A percentile compares a stretch with the other conserved stretches of the same genome.
Conservation (phyloP, 2,888 invertebrate species). For the Drosophila lacicola region DNA sequence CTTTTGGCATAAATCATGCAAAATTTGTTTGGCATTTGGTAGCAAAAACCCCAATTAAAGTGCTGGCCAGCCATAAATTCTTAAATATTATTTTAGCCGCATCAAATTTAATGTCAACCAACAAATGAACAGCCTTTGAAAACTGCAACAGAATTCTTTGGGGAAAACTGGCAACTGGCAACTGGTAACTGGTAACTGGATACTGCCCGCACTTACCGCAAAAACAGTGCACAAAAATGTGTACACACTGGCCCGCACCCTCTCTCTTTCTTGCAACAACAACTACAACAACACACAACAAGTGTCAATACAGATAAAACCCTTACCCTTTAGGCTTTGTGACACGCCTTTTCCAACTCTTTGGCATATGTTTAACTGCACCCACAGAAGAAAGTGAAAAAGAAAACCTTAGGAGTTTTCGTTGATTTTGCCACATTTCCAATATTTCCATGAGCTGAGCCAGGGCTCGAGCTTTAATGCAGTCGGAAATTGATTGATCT, state of each 20-base stretch:
- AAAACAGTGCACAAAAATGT: constrained; percentile 26
- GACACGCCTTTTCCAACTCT: too few species aligned
- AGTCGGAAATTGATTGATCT: too few species aligned
- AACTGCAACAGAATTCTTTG: background rate
- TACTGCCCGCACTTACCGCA: constrained; percentile 44
- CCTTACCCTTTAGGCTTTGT: background rate
- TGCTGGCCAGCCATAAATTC: constrained; percentile 33
- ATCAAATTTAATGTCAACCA: constrained; percentile 23
- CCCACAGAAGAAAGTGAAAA: too few species aligned
- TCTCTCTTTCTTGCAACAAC: background rate
- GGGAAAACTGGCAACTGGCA: background rate
- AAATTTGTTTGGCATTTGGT: constrained; percentile 19
- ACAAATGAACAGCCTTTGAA: constrained; percentile 1
- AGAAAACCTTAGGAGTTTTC: too few species aligned
- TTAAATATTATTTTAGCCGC: constrained; percentile 43
- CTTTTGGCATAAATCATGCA: constrained; percentile 41
- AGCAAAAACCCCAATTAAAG: constrained; percentile 40
- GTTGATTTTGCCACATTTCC: too few species aligned
- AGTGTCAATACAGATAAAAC: constrained; percentile 34
- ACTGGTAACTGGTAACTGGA: constrained; percentile 2
- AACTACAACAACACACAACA: constrained; percentile 16
- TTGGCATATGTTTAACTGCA: too few species aligned
- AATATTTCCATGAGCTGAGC: too few species aligned
- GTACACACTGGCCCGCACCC: constrained; percentile 9
- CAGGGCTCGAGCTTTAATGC: too few species aligned